Conservation (phyloP, 2,113 vertebrate species). For the Rhagologus leucostigma region DNA sequence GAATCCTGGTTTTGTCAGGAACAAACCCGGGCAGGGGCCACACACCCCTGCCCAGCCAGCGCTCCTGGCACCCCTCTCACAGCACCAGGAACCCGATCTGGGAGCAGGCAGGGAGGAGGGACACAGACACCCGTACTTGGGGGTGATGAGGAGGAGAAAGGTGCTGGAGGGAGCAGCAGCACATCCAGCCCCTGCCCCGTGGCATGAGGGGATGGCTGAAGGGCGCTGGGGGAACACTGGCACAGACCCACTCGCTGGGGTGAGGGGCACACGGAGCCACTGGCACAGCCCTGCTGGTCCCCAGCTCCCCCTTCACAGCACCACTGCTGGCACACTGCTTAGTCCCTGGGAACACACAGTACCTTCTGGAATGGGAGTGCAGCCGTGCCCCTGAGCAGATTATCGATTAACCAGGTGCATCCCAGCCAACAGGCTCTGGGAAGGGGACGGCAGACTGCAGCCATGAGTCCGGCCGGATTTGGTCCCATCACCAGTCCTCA, state of each 20-base stretch:
- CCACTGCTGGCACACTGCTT: not conserved
- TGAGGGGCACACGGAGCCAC: rapidly evolving
- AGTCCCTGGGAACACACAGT: rapidly evolving
- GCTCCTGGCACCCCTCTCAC: too few species aligned
- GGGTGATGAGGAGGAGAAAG: slow-evolving; percentile 70
- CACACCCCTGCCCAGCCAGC: not conserved
- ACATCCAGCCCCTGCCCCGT: rapidly evolving
- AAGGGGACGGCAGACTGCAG: rapidly evolving
- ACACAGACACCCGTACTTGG: slow-evolving; percentile 63
- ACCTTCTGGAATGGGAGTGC: rapidly evolving
- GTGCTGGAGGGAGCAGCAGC: rapidly evolving
- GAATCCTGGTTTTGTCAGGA: not conserved
- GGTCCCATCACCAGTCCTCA: not conserved
- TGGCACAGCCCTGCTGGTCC: rapidly evolving
- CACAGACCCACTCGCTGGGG: rapidly evolving
- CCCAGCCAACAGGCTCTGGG: not conserved
- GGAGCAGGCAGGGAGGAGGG: slow-evolving; percentile 38
- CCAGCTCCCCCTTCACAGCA: rapidly evolving
- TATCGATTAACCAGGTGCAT: not conserved
- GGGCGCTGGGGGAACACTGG: rapidly evolving
- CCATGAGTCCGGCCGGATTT: not conserved
- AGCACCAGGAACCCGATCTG: not conserved
- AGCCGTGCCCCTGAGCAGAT: not conserved
- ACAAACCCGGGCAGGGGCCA: not conserved
- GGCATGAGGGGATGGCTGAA: rapidly evolving